Evolutionary conservation across 2,888 invertebrate species (phyloP).

Genomic region (Leptinotarsa rubiginosa): DNA sequence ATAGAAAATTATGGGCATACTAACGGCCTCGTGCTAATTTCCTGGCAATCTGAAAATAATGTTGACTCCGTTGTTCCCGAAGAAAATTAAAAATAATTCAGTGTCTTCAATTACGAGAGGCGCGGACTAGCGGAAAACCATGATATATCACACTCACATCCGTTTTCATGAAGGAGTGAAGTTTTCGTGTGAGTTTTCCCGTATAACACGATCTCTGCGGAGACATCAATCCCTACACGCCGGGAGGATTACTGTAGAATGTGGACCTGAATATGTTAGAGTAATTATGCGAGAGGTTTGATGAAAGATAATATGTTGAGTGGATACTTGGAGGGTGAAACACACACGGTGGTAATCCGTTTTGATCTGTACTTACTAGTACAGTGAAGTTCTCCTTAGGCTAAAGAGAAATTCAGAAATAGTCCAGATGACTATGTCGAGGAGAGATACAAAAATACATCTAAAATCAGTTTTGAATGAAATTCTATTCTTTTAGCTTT

Average conservation of each 20-base stretch:
- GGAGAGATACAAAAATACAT: too few species aligned
- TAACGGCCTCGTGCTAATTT: not conserved
- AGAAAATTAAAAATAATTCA: not conserved
- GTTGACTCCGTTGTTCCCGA: not conserved
- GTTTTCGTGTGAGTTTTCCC: not conserved
- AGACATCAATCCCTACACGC: not conserved
- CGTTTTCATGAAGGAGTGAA: not conserved
- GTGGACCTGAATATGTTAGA: constrained; percentile 5
- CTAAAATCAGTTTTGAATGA: too few species aligned
- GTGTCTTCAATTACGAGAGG: constrained; percentile 2
- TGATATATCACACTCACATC: not conserved
- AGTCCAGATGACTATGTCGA: too few species aligned
- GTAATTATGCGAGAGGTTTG: not conserved
- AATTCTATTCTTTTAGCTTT: too few species aligned
- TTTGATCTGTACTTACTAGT: not conserved
- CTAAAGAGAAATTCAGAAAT: too few species aligned
- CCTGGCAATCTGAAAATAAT: not conserved
- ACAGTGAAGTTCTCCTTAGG: too few species aligned
- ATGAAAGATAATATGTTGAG: not conserved
- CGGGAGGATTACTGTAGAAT: not conserved
- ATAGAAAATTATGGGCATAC: too few species aligned
- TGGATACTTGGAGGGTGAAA: not conserved
- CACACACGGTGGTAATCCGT: not conserved
- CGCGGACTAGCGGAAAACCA: not conserved
- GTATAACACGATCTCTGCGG: not conserved